Conservation (phyloP, 2,113 vertebrate species). For the Pristiophorus japonicus region DNA sequence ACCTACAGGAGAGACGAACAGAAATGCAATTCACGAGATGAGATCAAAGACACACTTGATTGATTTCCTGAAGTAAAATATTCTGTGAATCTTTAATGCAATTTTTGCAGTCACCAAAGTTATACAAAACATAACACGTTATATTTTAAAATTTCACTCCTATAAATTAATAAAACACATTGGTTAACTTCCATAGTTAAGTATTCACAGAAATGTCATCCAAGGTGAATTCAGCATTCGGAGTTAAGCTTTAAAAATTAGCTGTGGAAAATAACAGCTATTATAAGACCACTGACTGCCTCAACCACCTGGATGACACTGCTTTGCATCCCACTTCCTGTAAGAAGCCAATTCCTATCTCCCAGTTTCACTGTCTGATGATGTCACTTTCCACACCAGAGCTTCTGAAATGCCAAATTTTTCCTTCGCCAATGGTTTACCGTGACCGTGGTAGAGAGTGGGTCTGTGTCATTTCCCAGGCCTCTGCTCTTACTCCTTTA, state of each 20-base stretch:
- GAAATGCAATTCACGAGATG: background rate
- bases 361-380: background rate
- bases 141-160: no score
- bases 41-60: background rate
- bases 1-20: slow-evolving; percentile 59
- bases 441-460: background rate
- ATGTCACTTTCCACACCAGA: background rate
- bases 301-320: background rate
- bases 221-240: background rate
- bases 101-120: background rate
- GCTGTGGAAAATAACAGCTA: background rate
- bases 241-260: background rate
- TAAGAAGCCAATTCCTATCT: background rate
- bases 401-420: background rate
- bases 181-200: background rate
- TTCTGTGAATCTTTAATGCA: background rate
- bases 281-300: background rate
- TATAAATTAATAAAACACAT: background rate
- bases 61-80: background rate
- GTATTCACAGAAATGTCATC: background rate
- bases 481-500: background rate
- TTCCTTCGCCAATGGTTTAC: no score
- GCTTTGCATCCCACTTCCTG: background rate
- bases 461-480: background rate
- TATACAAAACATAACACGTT: background rate